phyloP scores from a whole-genome alignment of 2,888 invertebrate genomes.

The Amiota minor region DNA sequence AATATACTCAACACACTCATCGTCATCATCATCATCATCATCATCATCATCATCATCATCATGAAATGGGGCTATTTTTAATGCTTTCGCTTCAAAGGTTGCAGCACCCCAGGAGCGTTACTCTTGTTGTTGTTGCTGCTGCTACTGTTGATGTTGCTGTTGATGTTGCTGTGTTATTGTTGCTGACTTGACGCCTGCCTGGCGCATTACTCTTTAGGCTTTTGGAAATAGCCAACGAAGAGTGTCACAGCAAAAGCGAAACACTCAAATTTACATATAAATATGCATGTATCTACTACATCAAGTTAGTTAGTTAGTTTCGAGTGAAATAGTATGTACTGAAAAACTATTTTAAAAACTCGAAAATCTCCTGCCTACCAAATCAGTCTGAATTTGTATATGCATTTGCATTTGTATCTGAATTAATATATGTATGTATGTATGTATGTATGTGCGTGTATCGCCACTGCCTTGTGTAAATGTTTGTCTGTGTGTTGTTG shows the following conservation, averaged over 20 bases:
- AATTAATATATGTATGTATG: neutral
- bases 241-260: neutral
- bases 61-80: slow-evolving; percentile 57
- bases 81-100: slow-evolving; percentile 57
- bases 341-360: slow-evolving; percentile 46
- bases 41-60: too few relatives aligned
- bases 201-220: neutral
- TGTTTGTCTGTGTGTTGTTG: neutral
- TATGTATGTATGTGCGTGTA: slow-evolving; percentile 13
- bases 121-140: neutral
- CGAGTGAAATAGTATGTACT: slow-evolving; percentile 33
- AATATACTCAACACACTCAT: slow-evolving; percentile 24
- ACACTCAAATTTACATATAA: slow-evolving; percentile 16
- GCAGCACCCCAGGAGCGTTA: slow-evolving; percentile 61
- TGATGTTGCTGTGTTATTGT: neutral
- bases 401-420: slow-evolving; percentile 1
- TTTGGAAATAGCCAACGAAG: slow-evolving; percentile 56
- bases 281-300: slow-evolving; percentile 31
- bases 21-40: slow-evolving; percentile 15
- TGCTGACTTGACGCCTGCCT: neutral
- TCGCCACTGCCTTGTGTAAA: neutral
- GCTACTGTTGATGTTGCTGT: neutral
- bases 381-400: neutral
- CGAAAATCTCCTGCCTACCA: slow-evolving; percentile 4
- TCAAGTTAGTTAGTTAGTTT: slow-evolving; percentile 30